Percentiles rank a stretch among this genome's conserved stretches.
Evolutionary conservation across 2,113 vertebrate genomes (phyloP).

Genomic region (Ivindomyrus marchei): DNA sequence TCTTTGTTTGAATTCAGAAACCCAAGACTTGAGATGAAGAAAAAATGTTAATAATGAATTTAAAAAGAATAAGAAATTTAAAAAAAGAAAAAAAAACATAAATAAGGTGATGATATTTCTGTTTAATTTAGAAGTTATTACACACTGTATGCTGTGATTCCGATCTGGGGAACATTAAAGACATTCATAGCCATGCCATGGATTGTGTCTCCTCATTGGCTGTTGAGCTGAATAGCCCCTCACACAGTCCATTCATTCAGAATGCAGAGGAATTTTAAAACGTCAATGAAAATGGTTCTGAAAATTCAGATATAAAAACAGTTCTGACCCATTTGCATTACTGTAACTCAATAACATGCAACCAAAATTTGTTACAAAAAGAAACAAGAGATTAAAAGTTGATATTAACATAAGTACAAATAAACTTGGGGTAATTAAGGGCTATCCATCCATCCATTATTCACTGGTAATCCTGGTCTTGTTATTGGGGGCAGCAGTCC

Average conservation of each 20-base stretch:
- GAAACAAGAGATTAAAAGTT: background rate
- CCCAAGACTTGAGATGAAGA: conserved; percentile 52
- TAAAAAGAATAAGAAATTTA: conserved; percentile 22
- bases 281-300: background rate
- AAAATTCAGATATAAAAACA: background rate
- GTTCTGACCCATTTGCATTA: background rate
- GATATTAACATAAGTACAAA: background rate
- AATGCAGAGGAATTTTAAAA: background rate
- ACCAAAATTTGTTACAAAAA: background rate
- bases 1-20: conserved; percentile 58
- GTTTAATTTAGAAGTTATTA: conserved; percentile 70
- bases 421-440: background rate
- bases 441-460: background rate
- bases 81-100: conserved; percentile 54
- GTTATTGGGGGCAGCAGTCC: background rate
- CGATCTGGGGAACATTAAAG: conserved; percentile 71
- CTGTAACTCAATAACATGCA: background rate
- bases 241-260: background rate
- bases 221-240: background rate
- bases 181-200: conserved; percentile 57
- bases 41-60: conserved; percentile 54
- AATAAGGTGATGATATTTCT: conserved; percentile 68
- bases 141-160: conserved; percentile 71
- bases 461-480: background rate
- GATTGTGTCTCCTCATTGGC: conserved; percentile 39